Percentiles rank a stretch among this genome's conserved stretches.
phyloP scores from a whole-genome alignment of 2,113 vertebrate genomes.

The Protobothrops flavoviridis region DNA sequence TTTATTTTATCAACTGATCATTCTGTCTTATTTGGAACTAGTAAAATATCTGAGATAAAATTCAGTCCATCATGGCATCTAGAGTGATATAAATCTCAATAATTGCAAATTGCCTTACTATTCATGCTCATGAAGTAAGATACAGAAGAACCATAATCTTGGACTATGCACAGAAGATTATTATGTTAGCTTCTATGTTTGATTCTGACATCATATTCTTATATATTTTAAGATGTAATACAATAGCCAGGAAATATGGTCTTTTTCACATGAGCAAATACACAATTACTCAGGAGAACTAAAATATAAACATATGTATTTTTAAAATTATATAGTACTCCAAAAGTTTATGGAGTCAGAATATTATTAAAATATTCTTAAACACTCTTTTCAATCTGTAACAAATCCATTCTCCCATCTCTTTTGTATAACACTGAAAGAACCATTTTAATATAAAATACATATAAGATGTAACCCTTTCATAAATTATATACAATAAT shows the following conservation, averaged over 20 bases:
- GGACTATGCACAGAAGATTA: neutral
- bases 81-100: neutral
- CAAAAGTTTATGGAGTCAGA: neutral
- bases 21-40: neutral
- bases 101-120: neutral
- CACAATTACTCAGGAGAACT: neutral
- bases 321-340: neutral
- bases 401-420: neutral
- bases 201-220: neutral
- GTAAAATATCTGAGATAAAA: neutral
- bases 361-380: neutral
- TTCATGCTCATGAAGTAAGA: neutral
- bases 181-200: neutral
- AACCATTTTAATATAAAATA: neutral
- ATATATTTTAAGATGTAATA: neutral
- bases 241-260: neutral
- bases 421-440: neutral
- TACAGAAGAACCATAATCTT: neutral
- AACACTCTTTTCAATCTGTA: neutral
- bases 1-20: neutral
- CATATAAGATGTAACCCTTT: neutral
- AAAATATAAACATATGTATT: neutral
- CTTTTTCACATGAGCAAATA: neutral
- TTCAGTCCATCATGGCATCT: neutral
- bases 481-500: neutral